Base-by-base conservation (phyloP, 1,140 invertebrate species). In the Acarapis woodi region DNA sequence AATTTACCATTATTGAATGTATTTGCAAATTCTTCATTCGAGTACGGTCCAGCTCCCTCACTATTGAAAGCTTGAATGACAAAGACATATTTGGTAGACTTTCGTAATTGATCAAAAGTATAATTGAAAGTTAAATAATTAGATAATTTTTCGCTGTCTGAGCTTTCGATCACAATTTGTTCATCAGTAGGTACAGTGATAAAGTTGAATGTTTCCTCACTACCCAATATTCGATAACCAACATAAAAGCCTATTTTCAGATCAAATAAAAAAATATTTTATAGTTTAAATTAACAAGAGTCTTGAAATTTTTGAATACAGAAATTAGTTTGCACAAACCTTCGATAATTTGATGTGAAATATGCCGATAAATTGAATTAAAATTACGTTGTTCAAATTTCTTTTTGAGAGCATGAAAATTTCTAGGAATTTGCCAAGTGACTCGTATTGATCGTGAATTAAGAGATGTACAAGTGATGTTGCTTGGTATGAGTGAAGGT, bases 1-100 rank as follows among this genome's bases (percentile, higher is more conserved):
- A 10, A 47, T 55, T 61, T 51, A 75, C 73, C 72, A 53, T 75
- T 73, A 53, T 76, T 72, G 50, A 75, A 58, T n/a, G 74, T 79
- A 47, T 73, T 69, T 0, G 70, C 69, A 0, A 65, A 60, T 0
- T 68, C 59, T 29, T 72, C 67, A 33, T 73, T 68, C 1, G 71
- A 73, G 0, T 70, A 54, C 3, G 77, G 78, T 20, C 77, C 76
- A 14, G 53, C 50, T 3, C 62, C 62, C 37, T 56, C 51, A 2
- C 42, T 42, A 40, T 59, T 59, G 42, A 48, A 58, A 23, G 52
- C 53, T 42, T 58, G 56, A 3, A 58, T 45, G 3, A 55, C 49
- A 18, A 58, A 44, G 10, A 36, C 40, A 39, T 57, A 58, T 15
- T 49, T 45, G 4, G 53, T 55, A 34, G 46, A 51, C n/a, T 51